Evolutionary conservation across 2,888 invertebrate genomes (phyloP).

Genomic region (Drosophila lacicola): DNA sequence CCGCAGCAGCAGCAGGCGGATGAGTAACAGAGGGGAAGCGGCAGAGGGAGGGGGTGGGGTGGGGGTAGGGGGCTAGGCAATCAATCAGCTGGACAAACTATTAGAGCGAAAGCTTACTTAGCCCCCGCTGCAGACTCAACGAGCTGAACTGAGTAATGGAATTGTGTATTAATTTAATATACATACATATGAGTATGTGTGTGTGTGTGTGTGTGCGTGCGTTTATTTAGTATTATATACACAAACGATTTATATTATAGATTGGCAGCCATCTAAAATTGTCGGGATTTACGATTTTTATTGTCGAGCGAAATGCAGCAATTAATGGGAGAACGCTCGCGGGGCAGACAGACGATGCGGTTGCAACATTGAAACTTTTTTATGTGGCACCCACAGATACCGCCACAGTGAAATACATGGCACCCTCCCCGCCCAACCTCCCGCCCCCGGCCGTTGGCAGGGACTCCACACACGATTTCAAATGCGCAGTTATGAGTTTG

Average conservation of each 20-base stretch:
- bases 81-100: conserved; percentile 70
- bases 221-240: conserved; percentile 9
- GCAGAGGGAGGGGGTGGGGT: background rate
- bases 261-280: conserved; percentile 37
- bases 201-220: background rate
- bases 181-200: conserved; percentile 6
- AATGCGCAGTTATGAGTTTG: conserved; percentile 46
- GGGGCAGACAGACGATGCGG: conserved; percentile 22
- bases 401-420: conserved; percentile 5
- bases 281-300: conserved; percentile 35
- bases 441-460: background rate
- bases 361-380: conserved; percentile 42
- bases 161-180: conserved; percentile 32
- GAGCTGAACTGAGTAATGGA: conserved; percentile 6
- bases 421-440: conserved; percentile 1
- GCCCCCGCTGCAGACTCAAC: conserved; percentile 1
- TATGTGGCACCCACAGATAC: conserved; percentile 36
- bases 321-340: conserved; percentile 67
- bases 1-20: background rate
- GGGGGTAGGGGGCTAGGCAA: conserved; percentile 30
- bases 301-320: conserved; percentile 54
- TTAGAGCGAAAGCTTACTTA: conserved; percentile 36
- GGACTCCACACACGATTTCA: conserved; percentile 14
- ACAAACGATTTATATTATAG: conserved; percentile 5
- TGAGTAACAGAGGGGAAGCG: background rate